Conservation (phyloP, 2,888 invertebrate species). For the Prosapia bicincta region DNA sequence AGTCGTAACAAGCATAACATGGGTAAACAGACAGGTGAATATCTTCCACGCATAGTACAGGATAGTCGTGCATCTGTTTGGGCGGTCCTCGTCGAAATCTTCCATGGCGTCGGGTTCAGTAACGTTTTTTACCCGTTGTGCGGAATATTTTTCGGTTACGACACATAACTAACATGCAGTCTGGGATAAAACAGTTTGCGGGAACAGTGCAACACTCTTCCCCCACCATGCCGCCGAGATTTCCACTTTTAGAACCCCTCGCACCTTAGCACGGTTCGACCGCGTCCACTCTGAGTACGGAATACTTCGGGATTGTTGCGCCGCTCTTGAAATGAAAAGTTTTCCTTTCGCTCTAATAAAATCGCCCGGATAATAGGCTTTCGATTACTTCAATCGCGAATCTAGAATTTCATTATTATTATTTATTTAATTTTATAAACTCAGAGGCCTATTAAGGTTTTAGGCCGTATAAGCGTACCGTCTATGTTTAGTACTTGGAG, state of each 20-base stretch:
- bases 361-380: too few species aligned
- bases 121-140: neutral
- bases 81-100: conserved; percentile 41
- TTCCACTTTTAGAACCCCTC: neutral
- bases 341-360: too few species aligned
- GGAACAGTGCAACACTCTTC: neutral
- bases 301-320: too few species aligned
- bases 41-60: conserved; percentile 73
- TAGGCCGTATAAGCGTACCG: too few species aligned
- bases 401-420: too few species aligned
- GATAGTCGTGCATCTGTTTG: conserved; percentile 53
- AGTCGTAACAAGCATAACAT: conserved; percentile 80
- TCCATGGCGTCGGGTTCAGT: too few species aligned
- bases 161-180: neutral
- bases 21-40: conserved; percentile 81
- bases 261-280: neutral
- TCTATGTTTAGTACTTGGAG: too few species aligned
- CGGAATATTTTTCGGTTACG: neutral
- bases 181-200: neutral
- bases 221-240: neutral
- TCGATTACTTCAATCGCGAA: too few species aligned
- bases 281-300: too few species aligned
- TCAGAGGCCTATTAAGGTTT: too few species aligned
- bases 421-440: too few species aligned
- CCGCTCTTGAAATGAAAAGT: too few species aligned